These are phyloP conservation scores for Myanophis thanlyinensis DNA, from an alignment of 2,113 vertebrate genomes.

Conservation along the genomic window DNA sequence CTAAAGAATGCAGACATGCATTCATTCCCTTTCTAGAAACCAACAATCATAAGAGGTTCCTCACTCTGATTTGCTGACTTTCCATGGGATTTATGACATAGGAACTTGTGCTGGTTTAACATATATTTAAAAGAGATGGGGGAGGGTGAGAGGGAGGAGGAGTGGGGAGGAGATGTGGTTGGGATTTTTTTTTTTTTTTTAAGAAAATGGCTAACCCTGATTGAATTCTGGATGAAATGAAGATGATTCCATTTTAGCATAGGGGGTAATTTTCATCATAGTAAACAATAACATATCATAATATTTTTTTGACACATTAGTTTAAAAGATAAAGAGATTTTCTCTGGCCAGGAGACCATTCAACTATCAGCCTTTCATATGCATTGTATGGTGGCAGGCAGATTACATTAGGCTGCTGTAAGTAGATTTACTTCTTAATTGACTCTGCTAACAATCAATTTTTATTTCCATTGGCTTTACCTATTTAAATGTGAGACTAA, in stretches of 20 bases:
- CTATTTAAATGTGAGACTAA: neutral
- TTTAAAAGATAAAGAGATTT: neutral
- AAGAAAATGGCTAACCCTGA: neutral
- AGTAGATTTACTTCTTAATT: neutral
- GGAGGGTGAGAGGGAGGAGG: neutral
- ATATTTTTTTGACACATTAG: neutral
- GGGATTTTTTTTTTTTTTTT: neutral
- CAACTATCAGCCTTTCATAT: neutral
- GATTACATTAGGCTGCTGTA: neutral
- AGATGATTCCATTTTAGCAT: neutral
- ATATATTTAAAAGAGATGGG: neutral
- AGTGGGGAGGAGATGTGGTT: neutral
- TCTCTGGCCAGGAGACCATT: neutral
- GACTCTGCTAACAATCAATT: neutral
- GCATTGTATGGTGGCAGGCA: neutral
- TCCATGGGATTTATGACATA: conserved; percentile 11
- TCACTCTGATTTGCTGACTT: neutral
- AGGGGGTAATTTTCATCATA: neutral
- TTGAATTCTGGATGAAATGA: neutral
- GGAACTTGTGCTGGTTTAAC: neutral
- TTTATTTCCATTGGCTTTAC: neutral
- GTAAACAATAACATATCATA: neutral
- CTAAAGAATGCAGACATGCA: conserved; percentile 29
- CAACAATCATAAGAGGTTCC: conserved; percentile 32
- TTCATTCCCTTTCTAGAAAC: conserved; percentile 36